Base-by-base conservation (phyloP, 1,140 invertebrate genomes). In the Palaemon carinicauda region DNA sequence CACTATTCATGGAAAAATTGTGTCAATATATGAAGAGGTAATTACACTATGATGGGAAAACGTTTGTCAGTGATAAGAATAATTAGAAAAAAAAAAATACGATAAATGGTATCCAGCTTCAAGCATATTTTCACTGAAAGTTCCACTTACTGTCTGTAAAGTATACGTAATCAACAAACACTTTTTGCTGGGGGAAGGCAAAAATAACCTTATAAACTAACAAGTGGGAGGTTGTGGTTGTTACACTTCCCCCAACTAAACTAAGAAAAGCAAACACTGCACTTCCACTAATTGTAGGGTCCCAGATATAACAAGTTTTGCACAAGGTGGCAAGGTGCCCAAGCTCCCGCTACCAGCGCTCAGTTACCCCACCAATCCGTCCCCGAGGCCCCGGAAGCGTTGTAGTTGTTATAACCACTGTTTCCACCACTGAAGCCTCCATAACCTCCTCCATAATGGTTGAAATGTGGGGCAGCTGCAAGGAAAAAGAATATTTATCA, bases 311-410 rank as follows among this genome's bases (percentile, higher is more conserved):
- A 86, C 84, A 86, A 80, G 84, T 86, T 77, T 86, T 65, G 84
- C 84, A 86, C 84, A 86, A 86, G 77, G 77, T 86, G 84, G 84
- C 84, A 84, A 29, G 73, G 73, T 41, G 82, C 52, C 65, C 15
- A 24, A 56, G 51, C 33, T 69, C 33, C 71, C 29, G 41, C 53
- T 52, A 50, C 75, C 31, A 31, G 41, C 24, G 71, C 71, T 87
- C 85, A 86, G 33, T 88, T 80, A 71, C 87, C 83, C 89, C 89
- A 89, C 89, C 89, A 89, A 69, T 89, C 89, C 9, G 86, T 89
- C 50, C 87, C 87, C 0, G 89, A 89, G 10, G 87, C 80, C 33
- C 79, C 82, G 15, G 89, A 87, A 50, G 71, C 53, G 80, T 80
- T 89, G 82, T 86, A 89, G 74, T 41, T 89, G 81, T 88, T 87